A percentile compares a stretch with the other conserved stretches of the same genome.
Evolutionary conservation across 2,888 invertebrate genomes (phyloP).

Genomic region (Caenorhabditis becei): DNA sequence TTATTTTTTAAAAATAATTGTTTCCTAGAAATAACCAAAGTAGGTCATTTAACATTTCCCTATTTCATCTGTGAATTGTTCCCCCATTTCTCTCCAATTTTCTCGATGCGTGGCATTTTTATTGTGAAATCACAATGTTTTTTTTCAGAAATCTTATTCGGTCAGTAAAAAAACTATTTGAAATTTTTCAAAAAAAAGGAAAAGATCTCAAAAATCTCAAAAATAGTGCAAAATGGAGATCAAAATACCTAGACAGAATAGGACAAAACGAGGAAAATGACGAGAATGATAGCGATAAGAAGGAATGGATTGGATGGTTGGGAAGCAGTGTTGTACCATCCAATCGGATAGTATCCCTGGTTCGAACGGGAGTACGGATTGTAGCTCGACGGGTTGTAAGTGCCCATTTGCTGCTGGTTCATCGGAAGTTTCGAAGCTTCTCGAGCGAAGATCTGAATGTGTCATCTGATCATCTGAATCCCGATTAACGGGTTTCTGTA

Average conservation of each 20-base stretch:
- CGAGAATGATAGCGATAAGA: slow-evolving; percentile 35
- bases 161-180: no score
- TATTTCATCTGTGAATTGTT: not conserved
- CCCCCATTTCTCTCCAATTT: not conserved
- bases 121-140: not conserved
- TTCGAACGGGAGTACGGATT: slow-evolving; percentile 26
- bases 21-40: no score
- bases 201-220: not conserved
- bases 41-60: no score
- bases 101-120: not conserved
- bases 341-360: slow-evolving; percentile 36
- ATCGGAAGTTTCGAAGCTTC: slow-evolving; percentile 61
- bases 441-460: slow-evolving; percentile 59
- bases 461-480: not conserved
- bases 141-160: not conserved
- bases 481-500: no score
- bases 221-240: not conserved
- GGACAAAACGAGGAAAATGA: slow-evolving; percentile 38
- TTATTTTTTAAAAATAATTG: no score
- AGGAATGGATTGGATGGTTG: slow-evolving; percentile 39
- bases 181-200: no score
- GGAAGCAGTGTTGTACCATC: slow-evolving; percentile 47
- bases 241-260: slow-evolving; percentile 22
- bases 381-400: slow-evolving; percentile 36
- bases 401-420: slow-evolving; percentile 31